Evolutionary conservation across 1,140 invertebrate species (phyloP), one percentile per base, ranked within the genome.

Genomic region (Drosophila nigromelanica): DNA sequence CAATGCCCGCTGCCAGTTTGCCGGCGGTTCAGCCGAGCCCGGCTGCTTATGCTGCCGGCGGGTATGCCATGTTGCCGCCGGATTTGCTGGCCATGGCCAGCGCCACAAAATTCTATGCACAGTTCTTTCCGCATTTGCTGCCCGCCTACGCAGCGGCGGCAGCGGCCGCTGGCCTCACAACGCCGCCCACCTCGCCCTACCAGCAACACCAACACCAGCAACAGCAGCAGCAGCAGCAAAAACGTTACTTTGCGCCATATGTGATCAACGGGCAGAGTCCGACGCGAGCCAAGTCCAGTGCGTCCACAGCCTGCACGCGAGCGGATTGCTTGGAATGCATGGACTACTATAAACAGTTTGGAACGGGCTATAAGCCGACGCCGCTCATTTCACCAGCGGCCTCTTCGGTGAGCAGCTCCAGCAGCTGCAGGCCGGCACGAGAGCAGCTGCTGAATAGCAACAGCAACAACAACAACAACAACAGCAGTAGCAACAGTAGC

Each of bases 81-180:
- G 85, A 89, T 52, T 50, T 90, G 27, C 50, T 90, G 67, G 89
- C 89, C 62, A 86, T 90, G 63, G 89, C 89, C 42, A 91, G 75
- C 54, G 90, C 90, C n/a, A 91, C 86, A 14, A 90, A 91, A 47
- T 91, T 91, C 43, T 91, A 91, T 73, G 86, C 89, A 14, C 90
- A 91, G 48, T 91, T 91, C 52, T 91, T 91, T 54, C 90, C 90
- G 5, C 90, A 91, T 37, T 24, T 89, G 6, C 43, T 90, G 51
- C 82, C 89, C 24, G 78, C 78, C 33, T 90, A 87, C 72, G 87
- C 87, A 14, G 87, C 82, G 11, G 81, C 87, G 24, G 79, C 76
- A 1, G 76, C 79, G 21, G 74, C 79, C 35, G 82, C 81, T 21
- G 71, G 81, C 4, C 15, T 78, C 15, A 75, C 64, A 27, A 80